These are phyloP conservation scores for Anser cygnoides DNA, from an alignment of 2,113 vertebrate genomes.

Conservation along the genomic window DNA sequence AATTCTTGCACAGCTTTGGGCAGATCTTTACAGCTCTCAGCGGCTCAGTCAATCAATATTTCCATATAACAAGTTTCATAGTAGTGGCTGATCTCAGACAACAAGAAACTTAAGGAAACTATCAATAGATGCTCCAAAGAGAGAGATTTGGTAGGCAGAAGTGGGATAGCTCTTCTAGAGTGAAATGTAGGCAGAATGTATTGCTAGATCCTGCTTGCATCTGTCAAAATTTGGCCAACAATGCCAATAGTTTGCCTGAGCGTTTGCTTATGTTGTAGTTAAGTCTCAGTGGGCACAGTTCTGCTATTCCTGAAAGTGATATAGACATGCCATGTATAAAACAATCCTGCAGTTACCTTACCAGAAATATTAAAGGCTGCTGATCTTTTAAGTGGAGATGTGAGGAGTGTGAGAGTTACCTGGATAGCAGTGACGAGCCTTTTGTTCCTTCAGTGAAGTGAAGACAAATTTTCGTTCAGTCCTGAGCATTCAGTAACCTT, in stretches of 20 bases:
- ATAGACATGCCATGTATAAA: neutral
- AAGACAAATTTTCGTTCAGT: neutral
- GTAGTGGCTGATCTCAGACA: neutral
- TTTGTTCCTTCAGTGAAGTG: neutral
- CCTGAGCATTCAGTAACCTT: neutral
- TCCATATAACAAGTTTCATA: neutral
- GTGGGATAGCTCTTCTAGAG: neutral
- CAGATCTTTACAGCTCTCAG: neutral
- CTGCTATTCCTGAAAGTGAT: neutral
- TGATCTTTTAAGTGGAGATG: neutral
- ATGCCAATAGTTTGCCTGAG: neutral
- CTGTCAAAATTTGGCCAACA: neutral
- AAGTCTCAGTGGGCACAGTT: neutral
- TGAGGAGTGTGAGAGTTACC: neutral
- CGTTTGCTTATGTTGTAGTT: neutral
- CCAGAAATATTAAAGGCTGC: neutral
- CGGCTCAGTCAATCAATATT: fast-evolving
- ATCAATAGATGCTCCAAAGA: neutral
- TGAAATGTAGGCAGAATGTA: neutral
- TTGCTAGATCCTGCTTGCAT: neutral
- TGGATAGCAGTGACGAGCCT: neutral
- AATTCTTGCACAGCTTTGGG: neutral
- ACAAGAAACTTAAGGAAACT: neutral
- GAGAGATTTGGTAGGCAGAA: neutral
- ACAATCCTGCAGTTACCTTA: neutral